Evolutionary conservation across 1,140 invertebrate genomes (phyloP).

Genomic region (Metaphire vulgaris): DNA sequence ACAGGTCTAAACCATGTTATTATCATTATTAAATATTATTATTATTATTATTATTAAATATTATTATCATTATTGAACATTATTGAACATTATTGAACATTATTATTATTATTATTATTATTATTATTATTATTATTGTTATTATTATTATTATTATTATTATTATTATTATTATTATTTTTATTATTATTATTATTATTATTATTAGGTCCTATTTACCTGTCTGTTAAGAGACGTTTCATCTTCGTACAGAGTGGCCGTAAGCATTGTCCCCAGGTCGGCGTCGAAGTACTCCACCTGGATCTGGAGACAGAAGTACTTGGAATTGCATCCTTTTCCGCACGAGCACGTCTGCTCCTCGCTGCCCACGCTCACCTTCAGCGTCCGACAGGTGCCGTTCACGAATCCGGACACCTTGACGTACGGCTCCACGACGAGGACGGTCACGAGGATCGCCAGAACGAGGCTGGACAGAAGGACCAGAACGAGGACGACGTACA

Average conservation of each 20-base stretch:
- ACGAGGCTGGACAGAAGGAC: not conserved
- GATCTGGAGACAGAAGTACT: conserved; percentile 13
- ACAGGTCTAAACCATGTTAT: no score
- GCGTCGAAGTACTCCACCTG: not conserved
- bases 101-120: no score
- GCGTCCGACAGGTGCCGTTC: not conserved
- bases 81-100: no score
- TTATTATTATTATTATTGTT: no score
- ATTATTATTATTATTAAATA: no score
- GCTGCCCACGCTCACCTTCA: not conserved
- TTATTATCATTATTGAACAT: no score
- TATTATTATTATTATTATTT: no score
- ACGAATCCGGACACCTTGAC: not conserved
- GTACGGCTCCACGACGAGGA: not conserved
- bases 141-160: no score
- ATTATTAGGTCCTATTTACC: no score
- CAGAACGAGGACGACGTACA: not conserved
- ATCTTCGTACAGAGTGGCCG: not conserved
- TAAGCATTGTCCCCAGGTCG: not conserved
- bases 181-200: no score
- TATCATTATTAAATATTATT: no score
- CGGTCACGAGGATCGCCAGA: not conserved
- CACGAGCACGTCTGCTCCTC: conserved; percentile 17
- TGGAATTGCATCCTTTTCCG: conserved; percentile 12
- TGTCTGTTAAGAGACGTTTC: conserved; percentile 2